Evolutionary conservation across 2,888 invertebrate species (phyloP).

Genomic region (Lordiphosa fenestrarum): DNA sequence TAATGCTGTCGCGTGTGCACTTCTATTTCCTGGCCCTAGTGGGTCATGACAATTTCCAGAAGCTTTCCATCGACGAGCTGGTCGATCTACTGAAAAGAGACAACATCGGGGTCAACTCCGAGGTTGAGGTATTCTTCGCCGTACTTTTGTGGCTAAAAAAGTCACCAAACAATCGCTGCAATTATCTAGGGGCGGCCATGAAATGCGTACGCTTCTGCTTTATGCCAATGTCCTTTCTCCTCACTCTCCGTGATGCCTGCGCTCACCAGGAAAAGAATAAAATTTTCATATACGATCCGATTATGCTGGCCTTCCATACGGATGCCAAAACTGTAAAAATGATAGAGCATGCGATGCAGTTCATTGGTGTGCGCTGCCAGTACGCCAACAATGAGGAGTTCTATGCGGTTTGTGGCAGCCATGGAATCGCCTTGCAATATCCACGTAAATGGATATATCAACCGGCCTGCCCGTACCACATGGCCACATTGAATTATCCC

Average conservation of each 20-base stretch:
- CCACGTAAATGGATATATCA: constrained; percentile 37
- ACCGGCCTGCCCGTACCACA: constrained; percentile 32
- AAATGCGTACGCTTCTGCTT: constrained; percentile 29
- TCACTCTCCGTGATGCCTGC: constrained; percentile 8
- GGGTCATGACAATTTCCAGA: constrained; percentile 12
- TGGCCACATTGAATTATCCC: constrained; percentile 6
- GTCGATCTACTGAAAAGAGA: constrained; percentile 12
- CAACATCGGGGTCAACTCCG: constrained; percentile 37
- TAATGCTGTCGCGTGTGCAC: constrained; percentile 22
- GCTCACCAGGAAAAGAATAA: neutral
- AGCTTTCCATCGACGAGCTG: constrained; percentile 1
- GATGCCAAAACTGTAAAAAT: neutral
- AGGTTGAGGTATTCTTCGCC: constrained; percentile 38
- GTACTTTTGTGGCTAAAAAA: constrained; percentile 31
- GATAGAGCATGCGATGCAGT: constrained; percentile 20
- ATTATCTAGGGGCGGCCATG: constrained; percentile 17
- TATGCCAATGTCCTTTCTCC: constrained; percentile 27
- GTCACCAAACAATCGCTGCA: neutral
- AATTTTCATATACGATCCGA: constrained; percentile 11
- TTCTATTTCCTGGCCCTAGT: constrained; percentile 35
- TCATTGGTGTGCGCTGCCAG: constrained; percentile 17
- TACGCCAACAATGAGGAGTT: neutral
- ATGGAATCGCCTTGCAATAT: neutral
- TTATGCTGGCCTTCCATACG: constrained; percentile 20
- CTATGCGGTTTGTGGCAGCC: neutral